Evolutionary conservation across 2,888 invertebrate genomes (phyloP), one percentile per base, ranked within the genome.

Genomic region (Lottia gigantea): DNA sequence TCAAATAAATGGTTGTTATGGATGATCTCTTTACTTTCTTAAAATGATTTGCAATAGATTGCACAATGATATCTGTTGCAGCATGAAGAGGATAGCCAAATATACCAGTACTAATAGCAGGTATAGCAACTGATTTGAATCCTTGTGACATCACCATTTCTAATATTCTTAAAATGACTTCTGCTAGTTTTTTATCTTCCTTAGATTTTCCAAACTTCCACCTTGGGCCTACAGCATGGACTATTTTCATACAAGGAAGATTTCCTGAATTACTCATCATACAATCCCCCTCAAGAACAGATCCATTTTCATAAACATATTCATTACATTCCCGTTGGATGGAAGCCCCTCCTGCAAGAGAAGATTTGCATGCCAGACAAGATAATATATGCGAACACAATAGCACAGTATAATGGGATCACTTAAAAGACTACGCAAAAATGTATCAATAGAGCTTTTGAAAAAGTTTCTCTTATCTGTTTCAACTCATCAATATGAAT

Each of bases 161-260:
- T 23, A 55, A 55, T 23, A 23, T 55, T 23, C 55, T 19, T 19
- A 8, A 19, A 55, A 55, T 55, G 19, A 23, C 23, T 23, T 19
- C 23, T 19, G 55, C 19, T 55, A 55, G 23, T 55, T 23, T 55
- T 55, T 8, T 19, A 55, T 12, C 23, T 55, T 55, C 55, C 11
- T 55, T 55, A 23, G 19, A 55, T 23, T 55, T 19, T 55, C 55
- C 55, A 23, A 6, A 8, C 3, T 11, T 23, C 55, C 55, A 55
- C 19, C 19, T 55, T 55, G 55, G 55, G 11, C 55, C 55, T 15
- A 55, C 55, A 55, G 55, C 55, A 55, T 55, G 55, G 14, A 55
- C 19, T 23, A 55, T 55, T 23, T 55, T 55, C 19, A 3, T 55
- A 23, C 55, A 55, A 2, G 19, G 19, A 6, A 55, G 55, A 11